phyloP scores from a whole-genome alignment of 2,113 vertebrate species.

The Todiramphus chloris region DNA sequence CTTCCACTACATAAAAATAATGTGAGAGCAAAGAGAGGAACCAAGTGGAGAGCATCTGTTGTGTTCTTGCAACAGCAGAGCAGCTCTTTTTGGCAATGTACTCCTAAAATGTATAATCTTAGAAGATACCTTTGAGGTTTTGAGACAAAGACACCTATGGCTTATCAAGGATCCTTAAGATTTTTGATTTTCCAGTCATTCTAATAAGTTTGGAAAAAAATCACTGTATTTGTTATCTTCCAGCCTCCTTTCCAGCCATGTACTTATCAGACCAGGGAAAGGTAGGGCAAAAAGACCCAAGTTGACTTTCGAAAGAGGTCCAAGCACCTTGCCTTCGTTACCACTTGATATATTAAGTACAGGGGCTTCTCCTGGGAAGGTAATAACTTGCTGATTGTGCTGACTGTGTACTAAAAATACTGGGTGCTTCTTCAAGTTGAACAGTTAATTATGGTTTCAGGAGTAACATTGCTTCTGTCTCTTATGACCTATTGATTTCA shows the following conservation, averaged over 20 bases:
- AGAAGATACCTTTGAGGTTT: background rate
- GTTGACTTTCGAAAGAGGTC: background rate
- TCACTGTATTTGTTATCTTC: accelerated
- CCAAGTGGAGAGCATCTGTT: background rate
- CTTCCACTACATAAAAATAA: background rate
- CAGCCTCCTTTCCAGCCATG: background rate
- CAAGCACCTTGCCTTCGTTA: background rate
- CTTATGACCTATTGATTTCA: background rate
- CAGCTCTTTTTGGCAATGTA: background rate
- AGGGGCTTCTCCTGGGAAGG: background rate
- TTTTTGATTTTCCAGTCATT: accelerated
- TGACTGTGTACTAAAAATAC: background rate
- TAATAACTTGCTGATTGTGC: background rate
- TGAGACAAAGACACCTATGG: background rate
- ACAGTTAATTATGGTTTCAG: background rate
- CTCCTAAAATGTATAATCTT: background rate
- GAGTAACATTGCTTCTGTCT: background rate
- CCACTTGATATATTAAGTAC: background rate
- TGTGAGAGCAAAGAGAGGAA: background rate
- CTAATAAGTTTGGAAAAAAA: accelerated
- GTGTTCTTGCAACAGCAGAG: background rate
- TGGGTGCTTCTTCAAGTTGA: background rate
- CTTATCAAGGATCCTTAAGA: background rate
- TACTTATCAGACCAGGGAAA: background rate
- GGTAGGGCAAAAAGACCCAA: background rate